Evolutionary conservation across 2,113 vertebrate species (phyloP), one percentile per base, ranked within the genome.

Genomic region (Eurypyga helias): DNA sequence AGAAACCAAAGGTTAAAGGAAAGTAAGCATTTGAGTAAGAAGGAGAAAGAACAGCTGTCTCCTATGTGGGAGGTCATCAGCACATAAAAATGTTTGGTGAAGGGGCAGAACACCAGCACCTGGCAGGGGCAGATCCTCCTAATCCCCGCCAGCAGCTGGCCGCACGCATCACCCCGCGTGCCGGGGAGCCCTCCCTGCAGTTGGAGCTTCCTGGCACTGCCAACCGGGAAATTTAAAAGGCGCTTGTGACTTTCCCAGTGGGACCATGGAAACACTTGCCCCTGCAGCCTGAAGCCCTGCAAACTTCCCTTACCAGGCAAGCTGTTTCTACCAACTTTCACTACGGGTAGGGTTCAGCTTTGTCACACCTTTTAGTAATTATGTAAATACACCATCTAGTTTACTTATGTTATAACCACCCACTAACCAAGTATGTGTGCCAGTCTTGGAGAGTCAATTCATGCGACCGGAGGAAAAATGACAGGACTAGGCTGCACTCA

Each of bases 21-120:
- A 96, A 90, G 38, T 20, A 89, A 87, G 66, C 20, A 0, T 80
- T 95, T 83, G 89, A 45, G 65, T 52, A 80, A 88, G 76, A 89
- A 80, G 66, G 62, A 93, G 81, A 76, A 85, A 48, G 79, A 96
- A 93, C 96, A 96, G 95, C 93, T 97, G 96, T 89, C 67, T 96
- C 69, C 84, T 52, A 92, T 3, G 38, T 93, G 91, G 95, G 96
- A 96, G 96, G 95, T 17, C 38, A 94, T 87, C 91, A 92, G 73
- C 41, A 77, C 96, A 93, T 75, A 92, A 89, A 95, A 96, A 95
- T 87, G 87, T 92, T 94, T 94, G 26, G 72, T 64, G 49, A 94
- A 97, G 90, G 83, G 90, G 66, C 90, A 87, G 17, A 57, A 51
- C 94, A 95, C 49, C 55, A 66, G 70, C 96, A 97, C 93, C 94